phyloP scores from a whole-genome alignment of 1,140 invertebrate genomes.

The Drosophila nebulosa region DNA sequence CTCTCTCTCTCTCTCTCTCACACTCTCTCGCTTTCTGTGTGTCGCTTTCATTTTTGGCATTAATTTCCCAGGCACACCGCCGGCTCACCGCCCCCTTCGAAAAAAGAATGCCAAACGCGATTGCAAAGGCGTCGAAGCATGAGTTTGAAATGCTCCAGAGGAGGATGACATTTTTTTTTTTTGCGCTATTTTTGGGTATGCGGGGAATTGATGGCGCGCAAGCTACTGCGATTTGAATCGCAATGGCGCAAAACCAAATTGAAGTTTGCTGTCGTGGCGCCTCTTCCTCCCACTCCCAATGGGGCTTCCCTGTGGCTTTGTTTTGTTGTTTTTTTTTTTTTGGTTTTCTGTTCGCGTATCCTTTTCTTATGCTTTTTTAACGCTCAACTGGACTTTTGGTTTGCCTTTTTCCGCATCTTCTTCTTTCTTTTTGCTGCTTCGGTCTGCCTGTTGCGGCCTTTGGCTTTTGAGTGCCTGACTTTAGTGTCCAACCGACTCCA shows the following conservation, averaged over 20 bases:
- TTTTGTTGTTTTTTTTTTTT: too few species aligned
- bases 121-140: conserved; percentile 75
- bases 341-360: conserved; percentile 5
- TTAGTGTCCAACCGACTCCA: not conserved
- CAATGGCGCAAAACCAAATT: conserved; percentile 70
- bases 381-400: conserved; percentile 10
- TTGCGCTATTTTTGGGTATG: not conserved
- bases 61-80: not conserved
- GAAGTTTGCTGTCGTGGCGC: conserved; percentile 56
- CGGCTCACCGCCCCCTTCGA: conserved; percentile 8
- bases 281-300: not conserved
- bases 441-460: conserved; percentile 12
- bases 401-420: not conserved
- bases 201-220: conserved; percentile 64
- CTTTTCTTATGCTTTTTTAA: conserved; percentile 11
- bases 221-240: conserved; percentile 72
- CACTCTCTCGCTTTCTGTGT: not conserved
- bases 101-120: conserved; percentile 63
- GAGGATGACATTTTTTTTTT: conserved; percentile 46
- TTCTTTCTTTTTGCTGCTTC: conserved; percentile 10
- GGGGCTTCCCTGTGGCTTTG: not conserved
- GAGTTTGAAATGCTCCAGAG: conserved; percentile 53
- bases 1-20: not conserved
- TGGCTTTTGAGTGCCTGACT: conserved; percentile 6
- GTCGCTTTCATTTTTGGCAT: not conserved